These are phyloP conservation scores for Orthochromis malagaraziensis DNA, from an alignment of 2,113 vertebrate species.

Conservation along the genomic window DNA sequence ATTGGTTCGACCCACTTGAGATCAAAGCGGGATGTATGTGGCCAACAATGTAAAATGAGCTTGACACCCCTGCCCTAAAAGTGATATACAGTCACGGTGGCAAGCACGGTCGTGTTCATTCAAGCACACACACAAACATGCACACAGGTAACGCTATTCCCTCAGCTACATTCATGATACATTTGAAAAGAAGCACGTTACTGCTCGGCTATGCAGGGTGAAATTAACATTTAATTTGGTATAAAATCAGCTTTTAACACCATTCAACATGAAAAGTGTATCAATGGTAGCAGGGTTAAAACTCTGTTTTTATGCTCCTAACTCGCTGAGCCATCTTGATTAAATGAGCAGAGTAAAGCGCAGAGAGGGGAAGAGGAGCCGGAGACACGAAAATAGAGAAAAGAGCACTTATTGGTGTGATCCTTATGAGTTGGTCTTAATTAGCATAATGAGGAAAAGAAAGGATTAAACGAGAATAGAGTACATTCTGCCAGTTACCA, in stretches of 20 bases:
- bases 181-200: not conserved
- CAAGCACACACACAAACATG: not conserved
- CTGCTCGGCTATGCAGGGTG: not conserved
- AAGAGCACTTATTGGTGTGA: slow-evolving; percentile 51
- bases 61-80: not conserved
- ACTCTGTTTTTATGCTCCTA: slow-evolving; percentile 43
- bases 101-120: not conserved
- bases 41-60: not conserved
- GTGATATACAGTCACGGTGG: not conserved
- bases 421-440: slow-evolving; percentile 49
- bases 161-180: not conserved
- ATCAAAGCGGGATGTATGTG: not conserved
- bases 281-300: slow-evolving; percentile 45
- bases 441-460: slow-evolving; percentile 56
- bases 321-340: slow-evolving; percentile 9
- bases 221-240: slow-evolving; percentile 52
- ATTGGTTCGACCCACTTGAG: not conserved
- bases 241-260: slow-evolving; percentile 45
- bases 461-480: slow-evolving; percentile 25
- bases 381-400: slow-evolving; percentile 23
- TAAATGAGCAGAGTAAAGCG: slow-evolving; percentile 22
- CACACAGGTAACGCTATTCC: not conserved
- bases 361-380: not conserved
- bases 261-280: slow-evolving; percentile 15
- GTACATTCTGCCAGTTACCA: slow-evolving; percentile 32